Evolutionary conservation across 2,113 vertebrate species (phyloP).

Genomic region (Psammodynastes pulverulentus): DNA sequence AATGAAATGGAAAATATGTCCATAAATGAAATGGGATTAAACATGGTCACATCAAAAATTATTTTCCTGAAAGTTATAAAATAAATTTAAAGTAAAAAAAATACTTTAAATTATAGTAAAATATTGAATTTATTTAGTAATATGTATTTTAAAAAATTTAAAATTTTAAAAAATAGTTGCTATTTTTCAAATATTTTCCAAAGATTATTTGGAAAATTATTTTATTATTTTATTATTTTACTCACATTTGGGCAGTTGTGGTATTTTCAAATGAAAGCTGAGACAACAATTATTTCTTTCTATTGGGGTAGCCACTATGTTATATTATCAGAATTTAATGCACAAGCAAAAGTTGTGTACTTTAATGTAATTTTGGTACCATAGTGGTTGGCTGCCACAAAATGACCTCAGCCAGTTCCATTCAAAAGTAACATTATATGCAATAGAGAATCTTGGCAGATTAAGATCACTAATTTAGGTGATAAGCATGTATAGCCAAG

Average conservation of each 20-base stretch:
- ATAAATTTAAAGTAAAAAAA: neutral
- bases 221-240: neutral
- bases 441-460: neutral
- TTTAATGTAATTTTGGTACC: neutral
- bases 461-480: neutral
- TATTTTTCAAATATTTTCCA: neutral
- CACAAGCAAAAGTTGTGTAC: neutral
- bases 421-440: neutral
- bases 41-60: neutral
- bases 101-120: neutral
- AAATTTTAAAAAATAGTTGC: neutral
- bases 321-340: neutral
- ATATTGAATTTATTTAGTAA: neutral
- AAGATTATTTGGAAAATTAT: neutral
- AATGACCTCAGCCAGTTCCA: neutral
- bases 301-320: neutral
- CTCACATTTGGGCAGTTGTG: neutral
- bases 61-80: neutral
- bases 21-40: neutral
- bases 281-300: neutral
- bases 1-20: neutral
- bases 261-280: neutral
- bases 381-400: neutral
- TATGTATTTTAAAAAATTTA: too few relatives aligned
- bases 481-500: neutral